Base-by-base conservation (phyloP, 2,888 invertebrate genomes). In the Drosophila paranaensis region DNA sequence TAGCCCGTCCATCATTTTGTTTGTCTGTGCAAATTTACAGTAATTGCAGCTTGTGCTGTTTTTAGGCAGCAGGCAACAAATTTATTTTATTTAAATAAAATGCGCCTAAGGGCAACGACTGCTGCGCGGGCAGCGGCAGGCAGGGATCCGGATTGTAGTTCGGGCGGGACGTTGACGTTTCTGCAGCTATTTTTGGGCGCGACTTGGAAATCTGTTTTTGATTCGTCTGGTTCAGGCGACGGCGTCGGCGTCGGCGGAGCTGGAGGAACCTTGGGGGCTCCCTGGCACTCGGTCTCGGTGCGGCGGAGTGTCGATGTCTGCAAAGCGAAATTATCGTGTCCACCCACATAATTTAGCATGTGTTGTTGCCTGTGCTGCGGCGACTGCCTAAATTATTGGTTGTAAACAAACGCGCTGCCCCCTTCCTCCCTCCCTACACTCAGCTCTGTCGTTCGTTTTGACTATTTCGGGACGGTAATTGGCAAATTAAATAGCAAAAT, bases 41-140 rank as follows among this genome's bases (percentile, higher is more conserved):
- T 83, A 89, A 83, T 87, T 81, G 79, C 89, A 73, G 85, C 53
- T 74, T 69, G 82, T 58, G 60, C 46, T 72, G 51, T 65, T 74
- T 65, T 65, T 74, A 64, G 79, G 65, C 73, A 70, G 65, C 69
- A 72, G 76, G 58, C 72, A 77, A 76, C 75, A 82, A 90, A 90
- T 89, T 79, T 84, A 90, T 88, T 90, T 90, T 88, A 88, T 83
- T 90, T 88, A 86, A 88, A 86, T 83, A 74, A 86, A 88, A 90
- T 88, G 71, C 61, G 80, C 80, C 72, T 30, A 60, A 78, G 82
- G 90, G 88, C 85, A 69, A 58, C 75, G 74, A 70, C 67, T 66
- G 65, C n/a, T n/a, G 39, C 27, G 54, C 20, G 25, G 39, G 54
- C 27, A 27, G 5, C 8, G 54, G n/a, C 6, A 33, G 10, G 33